Conservation (phyloP, 2,888 invertebrate genomes). For the Ichneumon xanthorius region DNA sequence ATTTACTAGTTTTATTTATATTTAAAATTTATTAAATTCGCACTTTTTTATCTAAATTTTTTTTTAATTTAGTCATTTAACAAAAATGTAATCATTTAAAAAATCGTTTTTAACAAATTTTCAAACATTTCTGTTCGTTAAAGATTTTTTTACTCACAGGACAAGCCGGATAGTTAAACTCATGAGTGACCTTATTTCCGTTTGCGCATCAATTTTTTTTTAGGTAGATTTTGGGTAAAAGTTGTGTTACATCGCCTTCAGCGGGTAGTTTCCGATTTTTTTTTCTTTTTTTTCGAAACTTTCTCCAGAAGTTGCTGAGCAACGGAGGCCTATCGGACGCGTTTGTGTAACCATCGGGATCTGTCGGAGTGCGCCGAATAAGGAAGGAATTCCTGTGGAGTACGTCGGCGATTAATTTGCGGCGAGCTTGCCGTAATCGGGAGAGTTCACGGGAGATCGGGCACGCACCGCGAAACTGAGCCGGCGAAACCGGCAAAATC, state of each 20-base stretch:
- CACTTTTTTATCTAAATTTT: too few species aligned
- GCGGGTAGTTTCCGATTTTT: background rate
- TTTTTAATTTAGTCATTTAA: too few species aligned
- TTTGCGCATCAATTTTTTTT: background rate
- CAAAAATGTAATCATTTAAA: too few species aligned
- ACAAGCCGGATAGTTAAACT: background rate
- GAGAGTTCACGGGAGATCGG: conserved; percentile 37
- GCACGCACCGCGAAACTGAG: conserved; percentile 24
- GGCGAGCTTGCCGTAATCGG: conserved; percentile 63
- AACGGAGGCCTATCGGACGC: conserved; percentile 1
- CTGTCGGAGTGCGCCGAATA: conserved; percentile 67
- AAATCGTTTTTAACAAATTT: too few species aligned
- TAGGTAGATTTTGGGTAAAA: background rate
- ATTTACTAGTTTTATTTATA: too few species aligned
- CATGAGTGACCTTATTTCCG: background rate
- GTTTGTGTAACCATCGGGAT: conserved; percentile 62
- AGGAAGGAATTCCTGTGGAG: conserved; percentile 72
- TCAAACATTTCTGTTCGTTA: too few species aligned
- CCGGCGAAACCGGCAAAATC: conserved; percentile 22
- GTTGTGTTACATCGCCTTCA: background rate
- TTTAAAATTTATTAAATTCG: too few species aligned
- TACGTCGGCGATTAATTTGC: conserved; percentile 70
- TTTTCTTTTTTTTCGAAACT: conserved; percentile 16
- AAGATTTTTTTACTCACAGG: background rate
- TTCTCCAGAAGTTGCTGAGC: conserved; percentile 42